Evolutionary conservation across 2,113 vertebrate species (phyloP).

Genomic region (Stigmatopora argus): DNA sequence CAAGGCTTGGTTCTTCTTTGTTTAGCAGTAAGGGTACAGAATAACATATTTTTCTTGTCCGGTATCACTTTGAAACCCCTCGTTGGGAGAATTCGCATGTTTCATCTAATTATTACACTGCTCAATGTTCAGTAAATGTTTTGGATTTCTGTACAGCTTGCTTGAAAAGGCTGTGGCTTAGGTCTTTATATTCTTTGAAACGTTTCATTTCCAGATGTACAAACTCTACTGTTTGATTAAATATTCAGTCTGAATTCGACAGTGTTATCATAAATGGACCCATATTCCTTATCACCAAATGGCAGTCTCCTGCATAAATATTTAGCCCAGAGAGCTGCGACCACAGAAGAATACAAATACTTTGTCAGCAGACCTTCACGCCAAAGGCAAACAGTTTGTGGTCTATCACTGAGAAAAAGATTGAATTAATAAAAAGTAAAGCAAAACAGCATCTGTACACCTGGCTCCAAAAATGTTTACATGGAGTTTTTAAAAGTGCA

Average conservation of each 20-base stretch:
- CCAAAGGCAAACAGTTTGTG: constrained; percentile 49
- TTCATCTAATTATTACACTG: constrained; percentile 40
- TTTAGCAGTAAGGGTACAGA: not conserved
- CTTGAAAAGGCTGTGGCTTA: constrained; percentile 48
- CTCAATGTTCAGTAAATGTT: constrained; percentile 40
- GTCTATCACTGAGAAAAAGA: constrained; percentile 27
- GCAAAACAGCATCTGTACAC: constrained; percentile 63
- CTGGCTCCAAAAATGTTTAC: constrained; percentile 49
- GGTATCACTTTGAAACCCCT: not conserved
- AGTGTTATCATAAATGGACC: constrained; percentile 64
- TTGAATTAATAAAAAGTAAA: constrained; percentile 59
- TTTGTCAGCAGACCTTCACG: constrained; percentile 47
- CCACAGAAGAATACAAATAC: constrained; percentile 67
- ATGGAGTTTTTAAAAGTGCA: constrained; percentile 45
- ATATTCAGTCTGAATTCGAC: constrained; percentile 63
- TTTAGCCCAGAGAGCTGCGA: constrained; percentile 57
- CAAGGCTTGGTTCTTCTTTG: constrained; percentile 26
- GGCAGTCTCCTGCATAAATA: constrained; percentile 71
- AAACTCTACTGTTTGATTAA: constrained; percentile 58
- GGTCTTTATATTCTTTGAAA: constrained; percentile 46
- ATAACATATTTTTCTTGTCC: not conserved
- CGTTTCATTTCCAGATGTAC: constrained; percentile 53
- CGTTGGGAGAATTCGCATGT: constrained; percentile 1
- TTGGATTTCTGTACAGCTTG: constrained; percentile 53
- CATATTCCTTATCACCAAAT: constrained; percentile 63